Conservation (phyloP, 2,113 vertebrate genomes). For the Microcebus murinus region DNA sequence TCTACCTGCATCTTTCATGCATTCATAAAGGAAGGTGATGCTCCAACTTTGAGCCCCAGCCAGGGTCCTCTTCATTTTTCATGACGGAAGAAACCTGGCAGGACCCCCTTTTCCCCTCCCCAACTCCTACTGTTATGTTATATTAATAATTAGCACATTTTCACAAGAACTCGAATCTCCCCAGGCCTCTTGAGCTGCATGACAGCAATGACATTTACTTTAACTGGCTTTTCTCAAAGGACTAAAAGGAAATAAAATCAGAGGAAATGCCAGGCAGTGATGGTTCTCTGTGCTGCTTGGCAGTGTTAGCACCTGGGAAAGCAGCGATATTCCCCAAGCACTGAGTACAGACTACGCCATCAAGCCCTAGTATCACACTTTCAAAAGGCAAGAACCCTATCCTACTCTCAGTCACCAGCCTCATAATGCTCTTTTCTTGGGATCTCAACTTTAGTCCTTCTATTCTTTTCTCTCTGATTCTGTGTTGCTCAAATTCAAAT, state of each 20-base stretch:
- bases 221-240: not conserved
- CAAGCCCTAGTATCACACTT: not conserved
- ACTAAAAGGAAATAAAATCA: not conserved
- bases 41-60: not conserved
- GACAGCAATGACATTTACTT: not conserved
- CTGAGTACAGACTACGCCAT: fast-evolving
- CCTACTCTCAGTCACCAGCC: not conserved
- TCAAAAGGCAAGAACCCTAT: not conserved
- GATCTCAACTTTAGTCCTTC: not conserved
- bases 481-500: slow-evolving; percentile 9
- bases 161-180: not conserved
- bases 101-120: not conserved
- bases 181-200: not conserved
- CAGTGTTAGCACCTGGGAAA: not conserved
- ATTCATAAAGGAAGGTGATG: not conserved
- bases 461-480: slow-evolving; percentile 9
- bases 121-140: not conserved
- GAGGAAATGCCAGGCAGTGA: not conserved
- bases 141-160: not conserved
- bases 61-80: not conserved
- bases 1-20: not conserved
- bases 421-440: not conserved
- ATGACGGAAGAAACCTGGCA: not conserved
- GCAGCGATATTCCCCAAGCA: not conserved
- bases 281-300: not conserved